These are phyloP conservation scores for Heliconius hermathena DNA, from an alignment of 1,140 invertebrate genomes.

Conservation along the genomic window DNA sequence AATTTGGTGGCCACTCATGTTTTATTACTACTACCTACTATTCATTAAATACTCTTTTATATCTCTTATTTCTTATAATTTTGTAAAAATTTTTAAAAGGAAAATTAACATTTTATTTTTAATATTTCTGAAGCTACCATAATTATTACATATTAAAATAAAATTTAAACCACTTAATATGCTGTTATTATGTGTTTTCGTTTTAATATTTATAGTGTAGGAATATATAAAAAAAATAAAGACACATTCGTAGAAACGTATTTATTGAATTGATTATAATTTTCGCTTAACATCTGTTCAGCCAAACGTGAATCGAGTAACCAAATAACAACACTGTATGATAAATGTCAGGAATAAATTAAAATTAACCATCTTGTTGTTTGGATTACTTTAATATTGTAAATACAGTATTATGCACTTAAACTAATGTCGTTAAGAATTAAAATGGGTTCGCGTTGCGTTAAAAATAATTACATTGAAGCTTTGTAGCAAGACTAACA, in stretches of 20 bases:
- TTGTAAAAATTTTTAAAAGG: no score
- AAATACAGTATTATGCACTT: slow-evolving; percentile 56
- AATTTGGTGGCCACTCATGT: neutral
- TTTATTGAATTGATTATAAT: slow-evolving; percentile 50
- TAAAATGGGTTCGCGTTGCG: slow-evolving; percentile 41
- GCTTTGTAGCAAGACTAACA: slow-evolving; percentile 40
- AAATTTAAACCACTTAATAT: no score
- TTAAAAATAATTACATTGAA: slow-evolving; percentile 31
- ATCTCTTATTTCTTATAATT: neutral
- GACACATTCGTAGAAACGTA: slow-evolving; percentile 63
- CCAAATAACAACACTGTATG: neutral
- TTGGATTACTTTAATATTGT: slow-evolving; percentile 39
- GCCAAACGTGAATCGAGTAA: slow-evolving; percentile 13
- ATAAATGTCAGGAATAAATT: slow-evolving; percentile 31
- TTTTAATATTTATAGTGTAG: neutral
- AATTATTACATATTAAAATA: no score
- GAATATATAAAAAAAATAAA: neutral
- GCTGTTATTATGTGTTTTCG: no score
- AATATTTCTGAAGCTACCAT: no score
- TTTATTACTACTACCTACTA: neutral
- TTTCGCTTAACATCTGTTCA: slow-evolving; percentile 52
- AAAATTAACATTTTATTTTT: no score
- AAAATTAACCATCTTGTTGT: slow-evolving; percentile 19
- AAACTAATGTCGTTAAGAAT: slow-evolving; percentile 54
- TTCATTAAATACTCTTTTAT: neutral